phyloP scores from a whole-genome alignment of 2,113 vertebrate species.

The Ameiurus melas region DNA sequence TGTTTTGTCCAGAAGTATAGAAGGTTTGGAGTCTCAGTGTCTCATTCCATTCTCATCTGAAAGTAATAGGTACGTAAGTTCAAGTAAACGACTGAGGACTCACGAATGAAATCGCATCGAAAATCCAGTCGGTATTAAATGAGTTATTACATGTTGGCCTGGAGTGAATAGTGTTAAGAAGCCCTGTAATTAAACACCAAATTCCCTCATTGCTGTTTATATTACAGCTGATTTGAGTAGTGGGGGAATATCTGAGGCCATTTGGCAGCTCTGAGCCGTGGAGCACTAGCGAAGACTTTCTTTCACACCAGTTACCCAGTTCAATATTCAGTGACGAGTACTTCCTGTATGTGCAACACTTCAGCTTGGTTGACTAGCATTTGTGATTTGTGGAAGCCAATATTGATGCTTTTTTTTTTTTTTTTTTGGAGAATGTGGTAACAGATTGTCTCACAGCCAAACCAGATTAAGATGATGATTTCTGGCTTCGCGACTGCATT shows the following conservation, averaged over 20 bases:
- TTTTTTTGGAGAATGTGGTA: not conserved
- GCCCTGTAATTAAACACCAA: slow-evolving; percentile 39
- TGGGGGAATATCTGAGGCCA: slow-evolving; percentile 30
- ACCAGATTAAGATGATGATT: slow-evolving; percentile 33
- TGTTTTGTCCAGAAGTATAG: not conserved
- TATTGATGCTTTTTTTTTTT: not conserved
- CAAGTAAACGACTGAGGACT: slow-evolving; percentile 20
- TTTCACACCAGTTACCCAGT: slow-evolving; percentile 19
- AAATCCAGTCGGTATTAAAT: slow-evolving; percentile 33
- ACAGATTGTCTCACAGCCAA: slow-evolving; percentile 12
- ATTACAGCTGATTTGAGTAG: slow-evolving; percentile 51
- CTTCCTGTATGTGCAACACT: slow-evolving; percentile 14
- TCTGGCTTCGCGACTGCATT: slow-evolving; percentile 38
- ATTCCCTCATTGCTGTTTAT: slow-evolving; percentile 44
- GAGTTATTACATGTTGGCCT: slow-evolving; percentile 34
- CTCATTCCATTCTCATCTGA: slow-evolving; percentile 15
- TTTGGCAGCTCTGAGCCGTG: slow-evolving; percentile 36
- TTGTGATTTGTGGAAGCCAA: slow-evolving; percentile 32
- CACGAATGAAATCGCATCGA: not conserved
- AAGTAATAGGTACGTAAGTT: slow-evolving; percentile 16
- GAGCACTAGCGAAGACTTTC: slow-evolving; percentile 1
- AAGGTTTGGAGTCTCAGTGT: not conserved
- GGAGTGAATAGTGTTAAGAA: slow-evolving; percentile 29
- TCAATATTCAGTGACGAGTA: slow-evolving; percentile 12
- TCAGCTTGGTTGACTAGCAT: slow-evolving; percentile 14